Evolutionary conservation across 2,113 vertebrate genomes (phyloP).

Genomic region (Erythrocebus patas): DNA sequence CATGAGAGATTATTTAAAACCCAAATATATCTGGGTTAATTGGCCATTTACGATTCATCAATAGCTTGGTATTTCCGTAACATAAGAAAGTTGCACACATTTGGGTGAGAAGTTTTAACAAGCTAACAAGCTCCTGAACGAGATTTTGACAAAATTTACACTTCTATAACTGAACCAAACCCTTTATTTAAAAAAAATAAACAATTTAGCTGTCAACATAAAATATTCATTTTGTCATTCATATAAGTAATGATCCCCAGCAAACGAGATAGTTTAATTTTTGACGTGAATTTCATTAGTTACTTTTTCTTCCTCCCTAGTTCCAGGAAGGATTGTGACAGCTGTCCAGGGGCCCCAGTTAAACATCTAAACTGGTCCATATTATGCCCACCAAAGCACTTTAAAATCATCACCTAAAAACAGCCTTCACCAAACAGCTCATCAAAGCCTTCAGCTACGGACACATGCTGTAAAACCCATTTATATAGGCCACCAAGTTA

Average conservation of each 20-base stretch:
- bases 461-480: background rate
- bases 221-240: conserved; percentile 53
- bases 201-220: conserved; percentile 43
- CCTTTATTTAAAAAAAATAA: background rate
- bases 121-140: conserved; percentile 14
- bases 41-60: background rate
- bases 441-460: background rate
- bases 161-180: background rate
- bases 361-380: background rate
- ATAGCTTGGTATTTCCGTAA: background rate
- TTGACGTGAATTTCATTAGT: conserved; percentile 41
- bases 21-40: background rate
- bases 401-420: conserved; percentile 1
- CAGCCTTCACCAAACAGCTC: background rate
- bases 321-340: background rate
- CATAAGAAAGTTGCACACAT: background rate
- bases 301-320: background rate
- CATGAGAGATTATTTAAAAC: background rate
- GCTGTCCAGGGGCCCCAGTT: background rate
- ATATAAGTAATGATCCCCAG: conserved; percentile 32
- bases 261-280: conserved; percentile 41
- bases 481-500: background rate
- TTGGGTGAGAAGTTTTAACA: background rate
- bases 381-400: background rate
- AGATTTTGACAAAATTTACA: conserved; percentile 28